Evolutionary conservation across 2,797 vertebrate genomes (phyloP).

Genomic region (Mionectes olivaceus): DNA sequence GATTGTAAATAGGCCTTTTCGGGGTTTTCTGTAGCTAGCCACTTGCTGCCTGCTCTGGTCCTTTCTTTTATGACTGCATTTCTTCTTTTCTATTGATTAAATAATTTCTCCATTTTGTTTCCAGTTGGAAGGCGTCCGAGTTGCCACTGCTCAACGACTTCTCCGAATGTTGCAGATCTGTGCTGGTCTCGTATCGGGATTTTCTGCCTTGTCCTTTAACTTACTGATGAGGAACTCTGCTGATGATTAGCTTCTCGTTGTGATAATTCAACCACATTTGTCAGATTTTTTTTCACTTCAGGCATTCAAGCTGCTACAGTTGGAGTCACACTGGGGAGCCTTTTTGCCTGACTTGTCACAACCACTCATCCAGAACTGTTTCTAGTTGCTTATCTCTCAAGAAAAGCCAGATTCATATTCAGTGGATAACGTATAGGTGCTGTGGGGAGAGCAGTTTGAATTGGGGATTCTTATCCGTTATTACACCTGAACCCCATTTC

Average conservation of each 20-base stretch:
- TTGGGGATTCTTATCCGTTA: not conserved
- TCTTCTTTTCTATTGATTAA: not conserved
- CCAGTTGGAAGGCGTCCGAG: conserved; percentile 81
- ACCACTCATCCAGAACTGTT: not conserved
- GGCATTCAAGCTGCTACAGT: not conserved
- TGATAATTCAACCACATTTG: not conserved
- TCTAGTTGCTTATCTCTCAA: not conserved
- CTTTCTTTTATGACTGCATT: not conserved
- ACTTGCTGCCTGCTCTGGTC: not conserved
- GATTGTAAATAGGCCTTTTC: not conserved
- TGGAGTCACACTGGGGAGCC: not conserved
- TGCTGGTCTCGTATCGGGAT: conserved; percentile 82
- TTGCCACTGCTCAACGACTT: conserved; percentile 81
- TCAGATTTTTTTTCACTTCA: not conserved
- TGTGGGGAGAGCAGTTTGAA: not conserved
- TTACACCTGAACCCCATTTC: not conserved
- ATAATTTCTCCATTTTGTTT: not conserved
- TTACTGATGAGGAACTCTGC: conserved; percentile 72
- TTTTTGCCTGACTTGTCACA: not conserved
- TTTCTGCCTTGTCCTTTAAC: conserved; percentile 86
- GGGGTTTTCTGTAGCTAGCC: not conserved
- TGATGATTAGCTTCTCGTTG: conserved; percentile 27
- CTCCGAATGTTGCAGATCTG: conserved; percentile 85
- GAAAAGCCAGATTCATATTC: not conserved
- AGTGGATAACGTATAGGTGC: not conserved